Base-by-base conservation (phyloP, 2,113 vertebrate genomes). In the Forbesichthys agassizii region DNA sequence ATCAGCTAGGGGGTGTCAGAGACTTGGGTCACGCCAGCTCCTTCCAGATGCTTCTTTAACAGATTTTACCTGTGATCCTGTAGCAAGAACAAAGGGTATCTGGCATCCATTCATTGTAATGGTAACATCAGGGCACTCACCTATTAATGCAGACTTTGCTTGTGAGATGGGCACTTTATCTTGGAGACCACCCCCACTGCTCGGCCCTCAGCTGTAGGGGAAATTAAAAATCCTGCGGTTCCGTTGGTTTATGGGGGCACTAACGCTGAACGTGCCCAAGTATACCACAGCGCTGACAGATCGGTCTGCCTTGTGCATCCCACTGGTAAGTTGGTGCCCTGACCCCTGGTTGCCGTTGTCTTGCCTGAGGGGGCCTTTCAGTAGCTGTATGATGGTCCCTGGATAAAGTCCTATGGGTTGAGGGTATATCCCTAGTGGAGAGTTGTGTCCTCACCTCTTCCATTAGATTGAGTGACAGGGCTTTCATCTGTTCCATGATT, bases 21-120 rank as follows among this genome's bases (percentile, higher is more conserved):
- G 5, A 33, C 56, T 7, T 5, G 14, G 0, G 36, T 53, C n/a
- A 66, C 14, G 1, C 33, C 42, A 1, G 13, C 9, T 27, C 62
- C 16, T 42, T 58, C 7, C 8, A 58, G 56, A 20, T 53, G n/a
- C 52, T 53, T 53, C 56, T 12, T 58, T 11, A 88, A 70, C 20
- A 76, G 3, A 14, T 33, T 66, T 13, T 16, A 52, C 69, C 33
- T 73, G 75, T 0, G 60, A 78, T 1, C 69, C 69, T 47, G 65
- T 73, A 18, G 73, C 69, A 18, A 63, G 68, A 7, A 71, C 57
- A 66, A 77, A 77, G 0, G 68, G 62, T 46, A 65, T 48, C 13
- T 20, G 1, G 1, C 42, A 9, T 11, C 16, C 48, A 61, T 66
- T 77, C 8, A 71, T 61, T 14, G 61, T 49, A 3, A 77, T 14